phyloP scores from a whole-genome alignment of 1,140 invertebrate genomes.

The Danaus melanippus region DNA sequence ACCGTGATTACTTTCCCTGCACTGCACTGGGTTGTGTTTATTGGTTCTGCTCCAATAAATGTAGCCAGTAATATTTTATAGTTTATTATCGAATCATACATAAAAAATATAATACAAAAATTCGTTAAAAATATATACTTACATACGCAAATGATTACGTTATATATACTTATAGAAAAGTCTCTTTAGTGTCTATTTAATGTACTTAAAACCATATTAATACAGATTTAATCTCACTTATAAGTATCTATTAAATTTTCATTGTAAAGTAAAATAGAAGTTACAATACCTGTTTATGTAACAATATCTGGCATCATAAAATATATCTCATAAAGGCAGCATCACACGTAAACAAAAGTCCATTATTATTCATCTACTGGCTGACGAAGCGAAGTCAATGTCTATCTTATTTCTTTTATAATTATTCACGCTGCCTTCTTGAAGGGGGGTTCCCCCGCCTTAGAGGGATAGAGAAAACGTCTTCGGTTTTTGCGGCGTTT shows the following conservation, averaged over 20 bases:
- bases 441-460: constrained; percentile 26
- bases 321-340: constrained; percentile 44
- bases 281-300: constrained; percentile 15
- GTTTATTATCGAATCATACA: too few species aligned
- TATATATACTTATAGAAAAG: background rate
- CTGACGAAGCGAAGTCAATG: constrained; percentile 64
- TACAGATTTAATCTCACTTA: too few species aligned
- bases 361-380: constrained; percentile 66
- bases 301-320: constrained; percentile 47
- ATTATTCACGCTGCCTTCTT: constrained; percentile 61
- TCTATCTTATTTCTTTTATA: constrained; percentile 72
- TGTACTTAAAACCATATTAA: background rate
- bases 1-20: constrained; percentile 45
- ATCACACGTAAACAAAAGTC: constrained; percentile 61
- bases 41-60: constrained; percentile 34
- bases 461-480: constrained; percentile 47
- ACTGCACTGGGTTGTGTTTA: constrained; percentile 35
- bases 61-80: too few species aligned
- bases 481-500: constrained; percentile 71
- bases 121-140: too few species aligned
- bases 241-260: too few species aligned
- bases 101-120: too few species aligned
- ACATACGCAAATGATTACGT: too few species aligned
- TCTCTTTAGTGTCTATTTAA: background rate
- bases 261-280: too few species aligned